Conservation (phyloP, 2,113 vertebrate genomes). For the Hypocryptadius cinnamomeus region DNA sequence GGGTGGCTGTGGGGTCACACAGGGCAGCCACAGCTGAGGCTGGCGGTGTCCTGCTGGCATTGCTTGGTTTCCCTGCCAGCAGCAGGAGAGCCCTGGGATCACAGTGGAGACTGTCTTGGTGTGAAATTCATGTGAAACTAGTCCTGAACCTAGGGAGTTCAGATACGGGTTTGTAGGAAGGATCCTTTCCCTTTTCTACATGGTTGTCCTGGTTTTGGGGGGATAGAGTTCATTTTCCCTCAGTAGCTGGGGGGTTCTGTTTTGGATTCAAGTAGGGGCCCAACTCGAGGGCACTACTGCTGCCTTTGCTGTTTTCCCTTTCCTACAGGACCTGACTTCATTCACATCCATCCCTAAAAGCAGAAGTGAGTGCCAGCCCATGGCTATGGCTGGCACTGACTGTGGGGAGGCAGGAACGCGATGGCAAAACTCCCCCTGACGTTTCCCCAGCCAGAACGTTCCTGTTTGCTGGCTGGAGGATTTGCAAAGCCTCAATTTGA, state of each 20-base stretch:
- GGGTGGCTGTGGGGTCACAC: fast-evolving
- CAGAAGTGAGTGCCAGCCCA: not conserved
- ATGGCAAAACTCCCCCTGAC: not conserved
- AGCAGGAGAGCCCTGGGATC: fast-evolving
- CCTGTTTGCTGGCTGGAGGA: not conserved
- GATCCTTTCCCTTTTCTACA: not conserved
- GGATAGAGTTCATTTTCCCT: not conserved
- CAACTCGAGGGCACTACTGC: not conserved
- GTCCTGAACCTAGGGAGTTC: not conserved
- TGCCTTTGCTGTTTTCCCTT: not conserved
- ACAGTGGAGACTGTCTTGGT: fast-evolving
- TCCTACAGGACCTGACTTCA: not conserved
- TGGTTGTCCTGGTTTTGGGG: not conserved
- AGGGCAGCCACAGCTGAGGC: not conserved
- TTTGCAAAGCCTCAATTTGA: not conserved
- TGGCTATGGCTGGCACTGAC: fast-evolving
- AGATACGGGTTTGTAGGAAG: not conserved
- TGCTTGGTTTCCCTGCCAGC: not conserved
- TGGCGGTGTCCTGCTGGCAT: fast-evolving
- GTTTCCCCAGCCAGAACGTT: not conserved
- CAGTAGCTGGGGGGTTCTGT: not conserved
- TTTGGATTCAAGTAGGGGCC: not conserved
- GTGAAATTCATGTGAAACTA: not conserved
- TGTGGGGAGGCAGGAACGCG: fast-evolving
- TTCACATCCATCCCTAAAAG: not conserved